These are phyloP conservation scores for Carduelis carduelis DNA, from an alignment of 2,797 vertebrate genomes.

Conservation along the genomic window DNA sequence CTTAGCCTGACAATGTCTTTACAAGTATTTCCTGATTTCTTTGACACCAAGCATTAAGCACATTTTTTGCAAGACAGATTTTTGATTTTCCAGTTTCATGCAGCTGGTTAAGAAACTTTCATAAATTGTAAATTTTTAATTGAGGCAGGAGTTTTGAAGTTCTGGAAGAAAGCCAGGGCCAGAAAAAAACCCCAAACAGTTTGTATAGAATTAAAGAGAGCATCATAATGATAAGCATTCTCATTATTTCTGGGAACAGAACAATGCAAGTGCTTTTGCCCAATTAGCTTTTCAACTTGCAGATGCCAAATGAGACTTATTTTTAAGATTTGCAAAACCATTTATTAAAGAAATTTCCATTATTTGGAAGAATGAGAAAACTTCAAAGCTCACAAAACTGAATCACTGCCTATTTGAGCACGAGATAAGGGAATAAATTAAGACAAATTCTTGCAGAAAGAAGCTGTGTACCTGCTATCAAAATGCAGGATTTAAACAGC, in stretches of 20 bases:
- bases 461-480: not conserved
- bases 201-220: slow-evolving; percentile 15
- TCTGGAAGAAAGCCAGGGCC: slow-evolving; percentile 3
- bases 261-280: slow-evolving; percentile 9
- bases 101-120: not conserved
- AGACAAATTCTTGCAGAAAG: not conserved
- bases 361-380: slow-evolving; percentile 31
- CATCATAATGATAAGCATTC: not conserved
- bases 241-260: slow-evolving; percentile 32
- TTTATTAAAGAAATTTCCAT: slow-evolving; percentile 25
- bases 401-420: not conserved
- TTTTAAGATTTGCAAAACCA: slow-evolving; percentile 4
- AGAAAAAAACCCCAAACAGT: not conserved
- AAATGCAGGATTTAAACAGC: not conserved
- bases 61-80: not conserved
- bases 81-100: not conserved
- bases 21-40: not conserved
- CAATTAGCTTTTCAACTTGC: slow-evolving; percentile 49
- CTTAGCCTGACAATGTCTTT: not conserved
- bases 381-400: not conserved
- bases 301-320: slow-evolving; percentile 31
- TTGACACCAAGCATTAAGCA: not conserved
- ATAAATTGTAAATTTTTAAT: not conserved
- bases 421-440: slow-evolving; percentile 15
- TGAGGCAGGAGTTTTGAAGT: not conserved